These are phyloP conservation scores for Triplophysa dalaica DNA, from an alignment of 2,113 vertebrate species.

Conservation along the genomic window DNA sequence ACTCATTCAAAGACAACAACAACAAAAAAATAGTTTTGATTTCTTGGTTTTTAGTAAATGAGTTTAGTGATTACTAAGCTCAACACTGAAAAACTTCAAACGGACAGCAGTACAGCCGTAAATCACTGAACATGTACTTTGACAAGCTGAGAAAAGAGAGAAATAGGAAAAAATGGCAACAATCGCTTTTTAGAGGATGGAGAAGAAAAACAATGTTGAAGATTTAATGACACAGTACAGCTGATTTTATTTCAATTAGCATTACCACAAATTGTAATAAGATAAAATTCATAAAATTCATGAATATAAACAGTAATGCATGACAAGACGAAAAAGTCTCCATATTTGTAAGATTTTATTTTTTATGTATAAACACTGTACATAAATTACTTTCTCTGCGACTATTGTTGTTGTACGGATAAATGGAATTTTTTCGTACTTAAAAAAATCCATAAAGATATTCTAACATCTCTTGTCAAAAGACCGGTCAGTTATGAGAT, in stretches of 20 bases:
- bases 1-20: not conserved
- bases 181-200: slow-evolving; percentile 33
- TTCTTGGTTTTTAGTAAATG: slow-evolving; percentile 11
- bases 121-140: slow-evolving; percentile 39
- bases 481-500: slow-evolving; percentile 79
- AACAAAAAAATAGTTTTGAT: slow-evolving; percentile 7
- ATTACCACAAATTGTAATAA: slow-evolving; percentile 60
- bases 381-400: slow-evolving; percentile 99
- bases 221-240: slow-evolving; percentile 56
- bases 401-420: slow-evolving; percentile 99
- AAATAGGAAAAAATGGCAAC: slow-evolving; percentile 28
- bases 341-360: slow-evolving; percentile 81
- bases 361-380: slow-evolving; percentile 99
- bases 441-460: slow-evolving; percentile 91
- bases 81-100: not conserved
- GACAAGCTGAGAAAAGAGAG: slow-evolving; percentile 27
- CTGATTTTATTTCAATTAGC: slow-evolving; percentile 57
- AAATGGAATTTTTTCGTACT: slow-evolving; percentile 93
- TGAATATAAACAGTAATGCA: slow-evolving; percentile 62
- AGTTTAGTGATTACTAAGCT: slow-evolving; percentile 1
- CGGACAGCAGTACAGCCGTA: slow-evolving; percentile 3
- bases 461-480: slow-evolving; percentile 87
- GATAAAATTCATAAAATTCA: slow-evolving; percentile 60
- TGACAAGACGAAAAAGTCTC: slow-evolving; percentile 58
- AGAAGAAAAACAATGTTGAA: slow-evolving; percentile 43